A percentile compares a stretch with the other conserved stretches of the same genome.
Evolutionary conservation across 2,888 invertebrate genomes (phyloP).

Genomic region (Perizoma affinitatum): DNA sequence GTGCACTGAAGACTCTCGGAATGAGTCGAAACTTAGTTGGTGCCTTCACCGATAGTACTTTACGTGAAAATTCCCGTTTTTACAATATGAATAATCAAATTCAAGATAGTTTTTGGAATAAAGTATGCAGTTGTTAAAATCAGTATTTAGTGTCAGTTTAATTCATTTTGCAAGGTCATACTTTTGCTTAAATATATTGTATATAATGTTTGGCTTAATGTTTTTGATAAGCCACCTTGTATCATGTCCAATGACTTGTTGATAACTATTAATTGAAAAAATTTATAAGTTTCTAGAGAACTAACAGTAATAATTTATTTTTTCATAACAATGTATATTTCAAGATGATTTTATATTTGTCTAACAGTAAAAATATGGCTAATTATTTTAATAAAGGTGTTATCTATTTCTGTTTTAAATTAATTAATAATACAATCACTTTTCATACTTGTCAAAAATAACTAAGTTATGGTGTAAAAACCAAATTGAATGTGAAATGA

Average conservation of each 20-base stretch:
- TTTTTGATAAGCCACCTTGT: slow-evolving; percentile 21
- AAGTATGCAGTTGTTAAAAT: too few species aligned
- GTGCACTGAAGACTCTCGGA: too few species aligned
- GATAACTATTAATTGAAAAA: slow-evolving; percentile 10
- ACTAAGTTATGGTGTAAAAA: neutral
- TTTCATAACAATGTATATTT: slow-evolving; percentile 20
- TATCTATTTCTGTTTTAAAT: slow-evolving; percentile 25
- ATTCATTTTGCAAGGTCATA: slow-evolving; percentile 4
- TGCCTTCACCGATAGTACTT: too few species aligned
- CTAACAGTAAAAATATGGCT: slow-evolving; percentile 31
- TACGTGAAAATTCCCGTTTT: too few species aligned
- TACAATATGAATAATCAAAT: too few species aligned
- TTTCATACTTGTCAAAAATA: slow-evolving; percentile 10
- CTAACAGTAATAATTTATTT: slow-evolving; percentile 24
- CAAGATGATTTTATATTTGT: slow-evolving; percentile 9
- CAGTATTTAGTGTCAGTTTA: too few species aligned
- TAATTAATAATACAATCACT: slow-evolving; percentile 17
- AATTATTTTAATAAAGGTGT: slow-evolving; percentile 27
- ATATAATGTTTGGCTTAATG: slow-evolving; percentile 13
- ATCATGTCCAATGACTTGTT: slow-evolving; percentile 8
- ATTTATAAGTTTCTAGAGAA: slow-evolving; percentile 14
- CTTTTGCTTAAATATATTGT: too few species aligned
- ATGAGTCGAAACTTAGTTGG: too few species aligned
- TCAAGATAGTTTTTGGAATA: too few species aligned
- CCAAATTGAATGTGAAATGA: neutral